Evolutionary conservation across 2,797 vertebrate genomes (phyloP).

Genomic region (Molossus alvarezi): DNA sequence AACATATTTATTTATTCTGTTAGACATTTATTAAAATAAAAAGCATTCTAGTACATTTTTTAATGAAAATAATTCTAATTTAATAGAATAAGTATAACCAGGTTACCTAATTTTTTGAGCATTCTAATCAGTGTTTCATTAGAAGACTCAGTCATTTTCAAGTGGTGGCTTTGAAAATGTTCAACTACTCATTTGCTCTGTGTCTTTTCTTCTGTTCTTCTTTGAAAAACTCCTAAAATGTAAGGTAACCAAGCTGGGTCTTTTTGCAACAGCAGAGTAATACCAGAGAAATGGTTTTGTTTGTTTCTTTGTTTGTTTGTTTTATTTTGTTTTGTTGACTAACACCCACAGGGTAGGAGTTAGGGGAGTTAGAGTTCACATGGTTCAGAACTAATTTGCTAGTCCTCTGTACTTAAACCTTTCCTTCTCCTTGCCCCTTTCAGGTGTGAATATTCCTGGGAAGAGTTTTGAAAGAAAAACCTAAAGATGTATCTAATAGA

Average conservation of each 20-base stretch:
- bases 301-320: not conserved
- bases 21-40: slow-evolving; percentile 48
- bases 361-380: not conserved
- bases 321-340: not conserved
- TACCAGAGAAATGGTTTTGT: not conserved
- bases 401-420: not conserved
- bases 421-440: slow-evolving; percentile 24
- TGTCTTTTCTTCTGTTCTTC: slow-evolving; percentile 28
- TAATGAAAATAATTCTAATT: slow-evolving; percentile 57
- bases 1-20: not conserved
- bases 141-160: not conserved
- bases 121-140: slow-evolving; percentile 63
- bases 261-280: slow-evolving; percentile 20
- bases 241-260: not conserved
- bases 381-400: not conserved
- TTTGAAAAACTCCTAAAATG: slow-evolving; percentile 24
- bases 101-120: slow-evolving; percentile 8
- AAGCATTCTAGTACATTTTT: slow-evolving; percentile 40
- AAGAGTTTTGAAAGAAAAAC: slow-evolving; percentile 49
- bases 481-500: not conserved
- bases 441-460: slow-evolving; percentile 3
- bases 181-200: slow-evolving; percentile 39
- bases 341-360: not conserved
- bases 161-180: slow-evolving; percentile 24
- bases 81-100: not conserved